Evolutionary conservation across 35 echinoderm and acorn worm genomes (phyloP), one percentile per base, ranked within the genome.

Genomic region (Lytechinus pictus): DNA sequence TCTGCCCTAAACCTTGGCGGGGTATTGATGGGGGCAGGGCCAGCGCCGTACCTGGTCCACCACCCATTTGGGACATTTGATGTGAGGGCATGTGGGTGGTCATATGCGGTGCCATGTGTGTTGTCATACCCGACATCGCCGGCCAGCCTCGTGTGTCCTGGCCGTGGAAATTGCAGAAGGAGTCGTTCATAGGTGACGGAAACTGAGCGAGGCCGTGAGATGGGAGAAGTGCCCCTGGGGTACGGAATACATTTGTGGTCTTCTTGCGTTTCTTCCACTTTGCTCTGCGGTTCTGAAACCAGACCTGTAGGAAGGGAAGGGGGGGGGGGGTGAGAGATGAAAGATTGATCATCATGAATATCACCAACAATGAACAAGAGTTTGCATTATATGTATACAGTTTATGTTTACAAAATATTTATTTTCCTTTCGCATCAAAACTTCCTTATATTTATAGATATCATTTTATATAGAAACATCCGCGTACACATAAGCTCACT

Each of bases 221-320:
- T n/a, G 98, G 98, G 52, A 99, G 96, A 52, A 99, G 92, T n/a
- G 97, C 96, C 57, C 98, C 98, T 87, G 98, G 96, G 58, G 98
- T 98, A 53, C 98, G 96, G 95, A 99, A 99, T 56, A 99, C 98
- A 95, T 99, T 99, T 52, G 98, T 99, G 29, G 97, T 96, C 98
- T 99, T 99, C 98, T 99, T 99, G 87, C 98, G 96, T 95, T 99
- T 99, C 97, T 99, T 99, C 98, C 98, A 99, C 92, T 99, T 99
- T 21, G 98, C 98, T 95, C 98, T 97, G 61, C 98, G 97, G 92
- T 99, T 99, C 94, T 99, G 98, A 95, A 99, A 99, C 98, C 98
- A 99, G 51, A 99, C 98, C 98, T 99, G 93, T 9, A 91, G 16
- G 2, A 21, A 10, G 88, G 66, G n/a, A 24, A 24, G n/a, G 66